These are phyloP conservation scores for Amphimedon queenslandica DNA, from an alignment of 37 sponge, comb jelly and placozoan species.

Conservation along the genomic window DNA sequence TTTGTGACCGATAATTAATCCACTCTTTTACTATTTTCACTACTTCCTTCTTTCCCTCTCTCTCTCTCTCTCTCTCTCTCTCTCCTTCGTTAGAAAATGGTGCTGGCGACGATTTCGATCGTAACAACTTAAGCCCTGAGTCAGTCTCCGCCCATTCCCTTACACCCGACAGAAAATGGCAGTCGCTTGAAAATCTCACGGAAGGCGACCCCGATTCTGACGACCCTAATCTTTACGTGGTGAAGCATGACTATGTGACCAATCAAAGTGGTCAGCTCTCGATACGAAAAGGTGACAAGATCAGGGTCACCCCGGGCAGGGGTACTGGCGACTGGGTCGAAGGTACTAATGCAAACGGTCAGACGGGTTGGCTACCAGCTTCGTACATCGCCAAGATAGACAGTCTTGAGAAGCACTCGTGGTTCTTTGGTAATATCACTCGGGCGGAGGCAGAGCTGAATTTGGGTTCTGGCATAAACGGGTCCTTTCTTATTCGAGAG, in stretches of 20 bases:
- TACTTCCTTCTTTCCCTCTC: background rate
- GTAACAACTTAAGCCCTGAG: background rate
- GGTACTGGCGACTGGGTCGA: conserved; percentile 84
- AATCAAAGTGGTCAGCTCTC: conserved; percentile 72
- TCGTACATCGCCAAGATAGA: conserved; percentile 86
- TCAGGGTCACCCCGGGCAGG: conserved; percentile 59
- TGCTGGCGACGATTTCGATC: background rate
- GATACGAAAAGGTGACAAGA: conserved; percentile 66
- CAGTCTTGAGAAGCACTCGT: conserved; percentile 92
- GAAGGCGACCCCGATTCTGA: conserved; percentile 3
- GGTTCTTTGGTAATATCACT: conserved; percentile 93
- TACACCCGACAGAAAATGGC: conserved; percentile 32
- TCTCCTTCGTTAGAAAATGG: conserved; percentile 7
- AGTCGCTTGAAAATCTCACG: conserved; percentile 56
- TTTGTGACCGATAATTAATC: too few relatives aligned
- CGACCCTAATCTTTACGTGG: conserved; percentile 71
- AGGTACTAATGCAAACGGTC: conserved; percentile 50
- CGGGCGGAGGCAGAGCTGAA: conserved; percentile 87
- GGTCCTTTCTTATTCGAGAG: conserved; percentile 92
- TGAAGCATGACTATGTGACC: conserved; percentile 64
- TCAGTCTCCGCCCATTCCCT: background rate
- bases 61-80: too few relatives aligned
- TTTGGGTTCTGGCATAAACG: conserved; percentile 91
- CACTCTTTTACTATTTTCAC: background rate
- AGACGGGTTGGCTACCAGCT: conserved; percentile 90